Conservation (phyloP, 2,888 invertebrate genomes). For the Zootermopsis nevadensis region DNA sequence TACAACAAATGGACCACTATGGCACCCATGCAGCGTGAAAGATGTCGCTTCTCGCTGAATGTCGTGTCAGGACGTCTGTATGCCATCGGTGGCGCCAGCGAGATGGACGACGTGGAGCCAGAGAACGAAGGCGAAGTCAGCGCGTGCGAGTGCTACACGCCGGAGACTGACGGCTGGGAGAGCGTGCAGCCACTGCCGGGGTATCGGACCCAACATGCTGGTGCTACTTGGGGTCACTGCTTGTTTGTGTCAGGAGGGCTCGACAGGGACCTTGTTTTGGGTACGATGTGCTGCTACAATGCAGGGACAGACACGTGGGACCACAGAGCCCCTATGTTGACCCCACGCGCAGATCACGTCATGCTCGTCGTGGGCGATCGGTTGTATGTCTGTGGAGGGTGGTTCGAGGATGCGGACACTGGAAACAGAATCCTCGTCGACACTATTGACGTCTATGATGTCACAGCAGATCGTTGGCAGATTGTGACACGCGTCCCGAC, state of each 20-base stretch:
- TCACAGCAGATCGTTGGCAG: slow-evolving; percentile 69
- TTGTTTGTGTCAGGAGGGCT: slow-evolving; percentile 60
- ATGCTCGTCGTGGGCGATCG: slow-evolving; percentile 68
- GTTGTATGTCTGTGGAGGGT: slow-evolving; percentile 75
- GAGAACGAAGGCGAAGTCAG: slow-evolving; percentile 56
- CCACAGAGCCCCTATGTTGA: slow-evolving; percentile 67
- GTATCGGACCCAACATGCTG: slow-evolving; percentile 72
- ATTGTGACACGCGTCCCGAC: slow-evolving; percentile 72
- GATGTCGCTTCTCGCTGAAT: slow-evolving; percentile 75
- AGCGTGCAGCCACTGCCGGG: slow-evolving; percentile 68
- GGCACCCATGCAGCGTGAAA: slow-evolving; percentile 73
- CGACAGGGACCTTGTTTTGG: slow-evolving; percentile 63
- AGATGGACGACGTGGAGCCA: slow-evolving; percentile 63
- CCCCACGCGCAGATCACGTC: slow-evolving; percentile 74
- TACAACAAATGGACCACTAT: slow-evolving; percentile 75
- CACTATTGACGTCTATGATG: slow-evolving; percentile 74
- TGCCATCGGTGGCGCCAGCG: slow-evolving; percentile 74
- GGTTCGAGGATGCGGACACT: slow-evolving; percentile 64
- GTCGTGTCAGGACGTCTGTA: slow-evolving; percentile 68
- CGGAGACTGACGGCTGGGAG: slow-evolving; percentile 69
- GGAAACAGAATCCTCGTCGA: slow-evolving; percentile 69
- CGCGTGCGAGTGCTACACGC: slow-evolving; percentile 72
- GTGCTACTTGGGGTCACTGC: slow-evolving; percentile 60
- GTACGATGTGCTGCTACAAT: slow-evolving; percentile 67
- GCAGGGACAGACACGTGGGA: slow-evolving; percentile 68